Evolutionary conservation across 2,888 invertebrate genomes (phyloP).

Genomic region (Dromius quadrimaculatus): DNA sequence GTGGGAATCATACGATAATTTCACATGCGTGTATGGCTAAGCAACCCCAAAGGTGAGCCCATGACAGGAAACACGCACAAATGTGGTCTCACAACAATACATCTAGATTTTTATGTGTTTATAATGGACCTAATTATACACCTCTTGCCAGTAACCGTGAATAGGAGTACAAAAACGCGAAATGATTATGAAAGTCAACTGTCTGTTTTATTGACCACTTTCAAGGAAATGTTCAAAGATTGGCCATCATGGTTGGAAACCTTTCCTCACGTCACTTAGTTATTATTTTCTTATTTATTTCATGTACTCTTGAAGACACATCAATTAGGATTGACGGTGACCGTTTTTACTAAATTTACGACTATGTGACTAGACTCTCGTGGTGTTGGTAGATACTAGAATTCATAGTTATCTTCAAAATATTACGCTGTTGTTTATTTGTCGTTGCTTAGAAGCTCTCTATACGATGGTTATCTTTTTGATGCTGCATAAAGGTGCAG

Average conservation of each 20-base stretch:
- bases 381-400: too few relatives aligned
- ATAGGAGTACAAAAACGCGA: slow-evolving; percentile 4
- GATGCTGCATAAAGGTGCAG: too few relatives aligned
- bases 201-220: slow-evolving; percentile 10
- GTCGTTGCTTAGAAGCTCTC: too few relatives aligned
- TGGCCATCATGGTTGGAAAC: background rate
- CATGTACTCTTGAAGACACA: too few relatives aligned
- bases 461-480: too few relatives aligned
- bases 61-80: slow-evolving; percentile 56
- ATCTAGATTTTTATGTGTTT: slow-evolving; percentile 25
- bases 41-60: too few relatives aligned
- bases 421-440: too few relatives aligned
- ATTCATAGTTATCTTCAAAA: too few relatives aligned
- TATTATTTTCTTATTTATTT: slow-evolving; percentile 19
- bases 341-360: too few relatives aligned
- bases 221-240: background rate
- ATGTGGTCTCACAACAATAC: slow-evolving; percentile 54
- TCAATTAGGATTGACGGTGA: too few relatives aligned
- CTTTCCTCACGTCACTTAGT: background rate
- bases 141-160: slow-evolving; percentile 25
- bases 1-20: slow-evolving; percentile 54
- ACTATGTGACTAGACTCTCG: too few relatives aligned
- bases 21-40: slow-evolving; percentile 54
- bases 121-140: slow-evolving; percentile 46
- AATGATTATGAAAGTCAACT: slow-evolving; percentile 1